These are phyloP conservation scores for Pammene fasciana DNA, from an alignment of 2,888 invertebrate genomes.

Conservation along the genomic window DNA sequence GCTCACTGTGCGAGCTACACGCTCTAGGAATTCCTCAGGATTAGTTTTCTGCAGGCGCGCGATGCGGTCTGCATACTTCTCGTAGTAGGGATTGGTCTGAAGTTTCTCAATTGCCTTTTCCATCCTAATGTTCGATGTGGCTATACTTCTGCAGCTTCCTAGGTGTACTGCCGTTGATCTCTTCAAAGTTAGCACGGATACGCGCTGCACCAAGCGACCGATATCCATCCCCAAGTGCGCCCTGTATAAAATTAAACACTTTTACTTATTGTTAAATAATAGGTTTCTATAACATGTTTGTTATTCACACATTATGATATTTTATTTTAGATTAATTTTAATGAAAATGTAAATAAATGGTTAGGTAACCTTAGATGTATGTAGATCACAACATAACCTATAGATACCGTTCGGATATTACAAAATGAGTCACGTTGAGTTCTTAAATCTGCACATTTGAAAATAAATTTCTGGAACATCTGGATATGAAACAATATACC, in stretches of 20 bases:
- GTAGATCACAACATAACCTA: neutral
- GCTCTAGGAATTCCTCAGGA: slow-evolving; percentile 88
- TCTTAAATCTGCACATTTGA: no score
- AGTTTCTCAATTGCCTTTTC: slow-evolving; percentile 82
- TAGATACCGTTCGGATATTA: no score
- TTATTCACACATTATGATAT: neutral
- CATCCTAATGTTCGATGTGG: slow-evolving; percentile 65
- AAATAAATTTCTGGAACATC: no score
- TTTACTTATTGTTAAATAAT: neutral
- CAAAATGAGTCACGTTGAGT: no score
- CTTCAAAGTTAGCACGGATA: slow-evolving; percentile 27
- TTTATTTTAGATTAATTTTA: neutral
- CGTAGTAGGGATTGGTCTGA: slow-evolving; percentile 89
- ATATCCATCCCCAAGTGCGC: slow-evolving; percentile 27
- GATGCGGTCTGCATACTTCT: slow-evolving; percentile 91
- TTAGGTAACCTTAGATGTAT: no score
- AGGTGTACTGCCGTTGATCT: neutral
- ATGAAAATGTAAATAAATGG: neutral
- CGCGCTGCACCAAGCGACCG: slow-evolving; percentile 25
- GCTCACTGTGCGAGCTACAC: slow-evolving; percentile 79
- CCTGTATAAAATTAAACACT: neutral
- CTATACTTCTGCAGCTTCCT: slow-evolving; percentile 54
- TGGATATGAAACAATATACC: no score
- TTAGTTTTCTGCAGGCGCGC: slow-evolving; percentile 88
- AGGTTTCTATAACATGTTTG: neutral